Evolutionary conservation across 2,888 invertebrate genomes (phyloP), one percentile per base, ranked within the genome.

Genomic region (Serrognathus titanus): DNA sequence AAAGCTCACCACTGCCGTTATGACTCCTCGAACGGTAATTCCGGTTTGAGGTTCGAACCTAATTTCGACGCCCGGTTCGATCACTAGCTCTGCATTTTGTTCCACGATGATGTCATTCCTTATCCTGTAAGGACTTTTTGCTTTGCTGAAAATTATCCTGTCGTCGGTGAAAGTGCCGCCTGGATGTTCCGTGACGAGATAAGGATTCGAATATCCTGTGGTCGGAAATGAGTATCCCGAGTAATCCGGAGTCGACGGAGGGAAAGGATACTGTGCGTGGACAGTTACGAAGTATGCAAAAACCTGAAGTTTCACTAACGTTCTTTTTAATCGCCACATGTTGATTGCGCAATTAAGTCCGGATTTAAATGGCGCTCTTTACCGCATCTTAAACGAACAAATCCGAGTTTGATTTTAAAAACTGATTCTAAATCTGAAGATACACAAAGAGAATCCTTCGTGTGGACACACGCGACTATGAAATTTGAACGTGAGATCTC

Each of bases 31-130:
- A 46, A 98, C 90, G 31, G 94, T 95, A 72, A 99, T 88, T 61
- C 97, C 97, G 68, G 92, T 87, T 80, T 94, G 94, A 2, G 97
- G 92, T 4, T 91, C 90, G 77, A 98, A 95, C 66, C 89, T 84
- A 53, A 99, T 80, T 69, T 88, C 89, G 0, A 95, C 94, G 24
- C 97, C 98, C 10, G 96, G 87, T 74, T 95, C 94, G 57, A 98
- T 86, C 53, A 89, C 82, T 68, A 98, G 80, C 70, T 90, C 89
- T 0, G 89, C 93, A 60, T 87, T 86, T 63, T 84, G 81, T 67
- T 90, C 89, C 51, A 97, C 83, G 67, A 90, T 81, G 56, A 95
- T 80, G 78, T 94, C 92, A 71, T 90, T 89, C 60, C 89, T 81
- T 20, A 92, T 80, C 68, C 89, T 78, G 72, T 89, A 94, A 20